Percentiles rank a stretch among this genome's conserved stretches.
Conservation (phyloP, 1,140 invertebrate genomes). For the Nasonia vitripennis region DNA sequence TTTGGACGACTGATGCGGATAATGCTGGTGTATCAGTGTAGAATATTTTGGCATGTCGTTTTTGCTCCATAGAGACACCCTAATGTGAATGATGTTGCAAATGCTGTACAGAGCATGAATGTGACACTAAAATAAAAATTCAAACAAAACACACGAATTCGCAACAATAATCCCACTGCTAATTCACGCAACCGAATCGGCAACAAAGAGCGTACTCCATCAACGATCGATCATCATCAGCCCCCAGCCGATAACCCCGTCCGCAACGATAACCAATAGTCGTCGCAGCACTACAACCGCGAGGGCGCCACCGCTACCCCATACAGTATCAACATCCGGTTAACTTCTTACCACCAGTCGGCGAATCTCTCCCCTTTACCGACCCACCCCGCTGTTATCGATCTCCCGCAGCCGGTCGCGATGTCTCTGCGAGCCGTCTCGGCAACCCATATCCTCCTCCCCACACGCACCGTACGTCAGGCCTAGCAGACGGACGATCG, state of each 20-base stretch:
- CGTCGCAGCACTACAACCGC: background rate
- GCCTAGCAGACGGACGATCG: background rate
- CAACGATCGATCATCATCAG: background rate
- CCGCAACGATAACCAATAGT: too few relatives aligned
- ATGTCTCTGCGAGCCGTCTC: background rate
- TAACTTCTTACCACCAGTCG: too few relatives aligned
- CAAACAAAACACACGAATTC: too few relatives aligned
- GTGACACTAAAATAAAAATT: too few relatives aligned
- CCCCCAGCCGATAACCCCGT: background rate
- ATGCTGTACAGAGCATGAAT: too few relatives aligned
- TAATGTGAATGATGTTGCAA: too few relatives aligned
- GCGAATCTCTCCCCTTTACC: conserved; percentile 4
- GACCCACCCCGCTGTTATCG: background rate
- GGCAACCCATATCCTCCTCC: background rate
- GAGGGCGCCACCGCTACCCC: background rate
- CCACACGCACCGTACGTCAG: background rate
- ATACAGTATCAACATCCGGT: background rate
- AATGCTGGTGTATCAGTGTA: too few relatives aligned
- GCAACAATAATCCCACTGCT: too few relatives aligned
- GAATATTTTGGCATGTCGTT: too few relatives aligned
- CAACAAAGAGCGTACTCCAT: background rate
- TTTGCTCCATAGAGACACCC: too few relatives aligned
- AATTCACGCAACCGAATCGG: background rate
- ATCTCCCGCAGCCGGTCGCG: background rate
- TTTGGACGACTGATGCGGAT: too few relatives aligned